Evolutionary conservation across 2,113 vertebrate species (phyloP).

Genomic region (Helogale parvula): DNA sequence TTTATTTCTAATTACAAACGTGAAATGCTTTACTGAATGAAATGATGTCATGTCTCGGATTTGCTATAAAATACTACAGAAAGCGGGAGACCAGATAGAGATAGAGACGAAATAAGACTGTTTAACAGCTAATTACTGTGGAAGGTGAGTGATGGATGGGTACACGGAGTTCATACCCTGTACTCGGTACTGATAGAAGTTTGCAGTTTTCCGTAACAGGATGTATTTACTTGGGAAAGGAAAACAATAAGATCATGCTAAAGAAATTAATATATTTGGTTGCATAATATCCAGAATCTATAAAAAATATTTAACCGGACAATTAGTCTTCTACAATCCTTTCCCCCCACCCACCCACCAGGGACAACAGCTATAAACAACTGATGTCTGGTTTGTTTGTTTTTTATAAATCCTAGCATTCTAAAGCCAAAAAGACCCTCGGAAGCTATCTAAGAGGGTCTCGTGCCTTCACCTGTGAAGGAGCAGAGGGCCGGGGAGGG

Average conservation of each 20-base stretch:
- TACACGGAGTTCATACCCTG: background rate
- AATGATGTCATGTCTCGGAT: background rate
- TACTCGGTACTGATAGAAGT: background rate
- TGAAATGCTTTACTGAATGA: background rate
- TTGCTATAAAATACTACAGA: slow-evolving; percentile 5
- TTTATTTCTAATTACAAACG: slow-evolving; percentile 26
- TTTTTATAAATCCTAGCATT: background rate
- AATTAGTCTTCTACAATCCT: background rate
- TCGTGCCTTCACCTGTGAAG: background rate
- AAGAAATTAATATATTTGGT: background rate
- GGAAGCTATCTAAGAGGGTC: background rate
- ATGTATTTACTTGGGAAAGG: background rate
- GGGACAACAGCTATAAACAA: background rate
- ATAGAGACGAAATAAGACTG: background rate
- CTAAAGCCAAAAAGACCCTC: background rate
- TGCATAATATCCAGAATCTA: background rate
- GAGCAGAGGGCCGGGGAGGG: background rate
- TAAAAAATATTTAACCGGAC: background rate
- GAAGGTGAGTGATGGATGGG: accelerated
- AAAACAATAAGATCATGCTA: background rate
- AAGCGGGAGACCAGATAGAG: background rate
- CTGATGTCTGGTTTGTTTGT: background rate
- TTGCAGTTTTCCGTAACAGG: background rate
- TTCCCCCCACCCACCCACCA: background rate
- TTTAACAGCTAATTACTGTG: background rate